Evolutionary conservation across 1,140 invertebrate genomes (phyloP).

Genomic region (Monomorium pharaonis): DNA sequence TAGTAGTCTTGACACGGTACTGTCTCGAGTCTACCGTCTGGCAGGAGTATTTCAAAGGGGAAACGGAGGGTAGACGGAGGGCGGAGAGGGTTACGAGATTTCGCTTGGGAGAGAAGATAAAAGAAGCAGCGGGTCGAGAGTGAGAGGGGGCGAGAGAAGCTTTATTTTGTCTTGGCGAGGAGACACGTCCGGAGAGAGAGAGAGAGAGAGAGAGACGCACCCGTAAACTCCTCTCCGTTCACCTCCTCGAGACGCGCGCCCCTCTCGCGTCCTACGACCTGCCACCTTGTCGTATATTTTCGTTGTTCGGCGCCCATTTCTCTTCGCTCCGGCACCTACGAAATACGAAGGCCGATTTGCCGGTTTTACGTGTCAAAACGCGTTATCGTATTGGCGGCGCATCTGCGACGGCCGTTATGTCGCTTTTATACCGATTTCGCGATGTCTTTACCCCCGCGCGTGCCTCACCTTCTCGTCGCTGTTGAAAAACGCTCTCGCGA

Average conservation of each 20-base stretch:
- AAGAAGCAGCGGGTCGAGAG: not conserved
- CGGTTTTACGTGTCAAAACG: constrained; percentile 72
- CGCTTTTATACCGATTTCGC: constrained; percentile 22
- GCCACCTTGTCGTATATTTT: constrained; percentile 66
- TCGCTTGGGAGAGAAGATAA: constrained; percentile 5
- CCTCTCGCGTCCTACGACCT: not conserved
- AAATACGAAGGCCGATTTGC: constrained; percentile 65
- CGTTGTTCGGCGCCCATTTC: constrained; percentile 37
- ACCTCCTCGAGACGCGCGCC: constrained; percentile 6
- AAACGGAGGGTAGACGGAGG: not conserved
- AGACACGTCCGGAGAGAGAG: constrained; percentile 63
- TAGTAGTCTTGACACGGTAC: constrained; percentile 57
- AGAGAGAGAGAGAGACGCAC: too few species aligned
- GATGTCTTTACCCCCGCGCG: not conserved
- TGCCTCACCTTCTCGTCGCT: constrained; percentile 3
- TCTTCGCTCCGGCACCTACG: constrained; percentile 34
- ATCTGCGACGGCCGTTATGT: constrained; percentile 53
- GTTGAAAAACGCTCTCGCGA: not conserved
- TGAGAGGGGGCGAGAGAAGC: not conserved
- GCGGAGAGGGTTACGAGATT: constrained; percentile 44
- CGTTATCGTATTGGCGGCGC: constrained; percentile 67
- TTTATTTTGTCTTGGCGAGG: constrained; percentile 67
- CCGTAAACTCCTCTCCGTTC: constrained; percentile 58
- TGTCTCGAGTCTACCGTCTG: constrained; percentile 41
- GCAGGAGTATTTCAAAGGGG: constrained; percentile 54